These are phyloP conservation scores for Ctena decussata DNA, from an alignment of 2,888 invertebrate genomes.

Conservation along the genomic window DNA sequence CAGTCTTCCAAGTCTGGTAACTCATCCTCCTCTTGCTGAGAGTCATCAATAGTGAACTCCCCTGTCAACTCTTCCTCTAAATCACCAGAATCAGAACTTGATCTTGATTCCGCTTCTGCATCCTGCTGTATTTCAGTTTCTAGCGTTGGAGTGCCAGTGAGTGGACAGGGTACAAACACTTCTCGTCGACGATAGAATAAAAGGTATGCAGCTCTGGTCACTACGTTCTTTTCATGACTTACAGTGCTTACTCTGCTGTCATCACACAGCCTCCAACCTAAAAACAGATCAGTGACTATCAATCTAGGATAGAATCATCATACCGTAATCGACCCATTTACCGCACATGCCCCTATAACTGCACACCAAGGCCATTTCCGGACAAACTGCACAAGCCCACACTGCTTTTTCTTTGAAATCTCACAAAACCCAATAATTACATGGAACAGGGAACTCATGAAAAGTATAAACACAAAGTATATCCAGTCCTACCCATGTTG, in stretches of 20 bases:
- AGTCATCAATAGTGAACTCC: constrained; percentile 42
- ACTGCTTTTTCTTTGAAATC: too few relatives aligned
- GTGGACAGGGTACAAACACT: constrained; percentile 56
- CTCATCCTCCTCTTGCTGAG: constrained; percentile 11
- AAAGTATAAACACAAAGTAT: too few relatives aligned
- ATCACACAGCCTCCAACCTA: constrained; percentile 84
- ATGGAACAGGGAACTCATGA: too few relatives aligned
- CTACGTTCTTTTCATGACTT: constrained; percentile 78
- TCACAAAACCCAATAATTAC: too few relatives aligned
- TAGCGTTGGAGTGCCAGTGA: not conserved
- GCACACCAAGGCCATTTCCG: too few relatives aligned
- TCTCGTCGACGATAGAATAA: constrained; percentile 87
- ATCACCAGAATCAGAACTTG: not conserved
- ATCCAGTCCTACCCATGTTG: too few relatives aligned
- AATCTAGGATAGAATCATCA: too few relatives aligned
- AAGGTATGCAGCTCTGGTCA: constrained; percentile 87
- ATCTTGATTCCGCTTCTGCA: not conserved
- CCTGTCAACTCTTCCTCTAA: constrained; percentile 20
- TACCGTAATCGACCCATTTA: too few relatives aligned
- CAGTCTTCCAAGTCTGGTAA: constrained; percentile 39
- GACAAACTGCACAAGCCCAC: too few relatives aligned
- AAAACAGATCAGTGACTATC: too few relatives aligned
- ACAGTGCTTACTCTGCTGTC: constrained; percentile 79
- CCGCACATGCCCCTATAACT: too few relatives aligned
- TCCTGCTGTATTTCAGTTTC: constrained; percentile 1